Conservation (phyloP, 1,140 invertebrate genomes). For the Sarcophaga bullata region DNA sequence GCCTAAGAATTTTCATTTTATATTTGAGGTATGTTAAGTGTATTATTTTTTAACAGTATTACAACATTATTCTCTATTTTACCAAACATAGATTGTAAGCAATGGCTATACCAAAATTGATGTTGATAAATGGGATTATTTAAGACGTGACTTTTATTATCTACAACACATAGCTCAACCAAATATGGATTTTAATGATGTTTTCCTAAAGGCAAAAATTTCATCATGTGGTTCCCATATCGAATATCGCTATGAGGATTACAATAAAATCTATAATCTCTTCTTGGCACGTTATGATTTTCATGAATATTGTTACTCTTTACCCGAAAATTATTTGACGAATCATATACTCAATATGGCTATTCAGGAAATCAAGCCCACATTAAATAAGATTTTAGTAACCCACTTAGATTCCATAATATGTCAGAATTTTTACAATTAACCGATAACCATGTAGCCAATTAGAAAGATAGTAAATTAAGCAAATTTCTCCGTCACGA, state of each 20-base stretch:
- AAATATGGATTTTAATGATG: conserved; percentile 54
- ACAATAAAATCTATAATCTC: conserved; percentile 53
- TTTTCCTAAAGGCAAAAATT: conserved; percentile 49
- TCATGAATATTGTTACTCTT: conserved; percentile 49
- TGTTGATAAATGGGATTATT: conserved; percentile 81
- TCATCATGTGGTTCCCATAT: conserved; percentile 54
- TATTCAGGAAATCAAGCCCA: not conserved
- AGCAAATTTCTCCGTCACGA: not conserved
- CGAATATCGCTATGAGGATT: conserved; percentile 59
- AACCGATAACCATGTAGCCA: conserved; percentile 11
- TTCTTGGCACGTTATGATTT: conserved; percentile 51
- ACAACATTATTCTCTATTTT: not conserved
- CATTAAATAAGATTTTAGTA: not conserved
- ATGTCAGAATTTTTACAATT: conserved; percentile 30
- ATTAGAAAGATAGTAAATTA: conserved; percentile 1
- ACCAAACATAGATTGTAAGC: conserved; percentile 69
- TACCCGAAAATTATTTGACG: conserved; percentile 46
- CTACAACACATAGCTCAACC: conserved; percentile 47
- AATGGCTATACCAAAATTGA: conserved; percentile 74
- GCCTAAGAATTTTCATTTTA: conserved; percentile 41
- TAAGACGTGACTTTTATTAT: conserved; percentile 70
- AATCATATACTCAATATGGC: conserved; percentile 36
- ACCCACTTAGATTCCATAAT: not conserved
- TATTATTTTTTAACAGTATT: conserved; percentile 12
- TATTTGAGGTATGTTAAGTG: conserved; percentile 42